Evolutionary conservation across 2,797 vertebrate genomes (phyloP), one percentile per base, ranked within the genome.

Genomic region (Pyrocephalus nanus): DNA sequence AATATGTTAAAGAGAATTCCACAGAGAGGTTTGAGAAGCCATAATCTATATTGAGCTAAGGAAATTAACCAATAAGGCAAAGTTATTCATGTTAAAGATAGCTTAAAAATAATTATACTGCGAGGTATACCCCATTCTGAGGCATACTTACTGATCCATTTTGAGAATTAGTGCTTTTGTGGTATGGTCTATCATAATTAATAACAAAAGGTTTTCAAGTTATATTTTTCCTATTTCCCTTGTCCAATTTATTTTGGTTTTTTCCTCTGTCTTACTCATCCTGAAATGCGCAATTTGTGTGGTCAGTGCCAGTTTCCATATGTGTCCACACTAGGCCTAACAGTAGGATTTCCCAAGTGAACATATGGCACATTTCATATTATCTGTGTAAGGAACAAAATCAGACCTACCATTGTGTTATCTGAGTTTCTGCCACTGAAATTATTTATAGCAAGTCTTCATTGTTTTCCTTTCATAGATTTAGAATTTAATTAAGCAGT

Each of bases 361-460:
- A 86, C 93, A 95, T 94, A 96, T 88, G 93, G 95, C 78, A 55
- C n/a, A 45, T 88, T 92, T 94, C 88, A 71, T 90, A 43, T 6
- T 76, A 27, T 64, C 34, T 50, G 29, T 67, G 38, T 79, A 34
- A 72, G 42, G 45, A 94, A 25, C 13, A 85, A 86, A 74, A 58
- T 69, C 60, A 36, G 61, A 79, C 26, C 22, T 70, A 58, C 14
- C n/a, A 36, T 53, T 81, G 34, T 78, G 15, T 86, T 74, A 77
- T 48, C 22, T 27, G 45, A 42, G 12, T 67, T 92, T 88, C 72
- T n/a, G 34, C 53, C 34, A 32, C 11, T 45, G 18, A 47, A 84
- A 51, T 20, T n/a, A 47, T 73, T 93, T 85, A 55, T 38, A 60
- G 10, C 13, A 70, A 51, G 15, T 66, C 15, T 64, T 62, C 12